phyloP scores from a whole-genome alignment of 2,888 invertebrate species.

The Chaetogeoica ovagalla region DNA sequence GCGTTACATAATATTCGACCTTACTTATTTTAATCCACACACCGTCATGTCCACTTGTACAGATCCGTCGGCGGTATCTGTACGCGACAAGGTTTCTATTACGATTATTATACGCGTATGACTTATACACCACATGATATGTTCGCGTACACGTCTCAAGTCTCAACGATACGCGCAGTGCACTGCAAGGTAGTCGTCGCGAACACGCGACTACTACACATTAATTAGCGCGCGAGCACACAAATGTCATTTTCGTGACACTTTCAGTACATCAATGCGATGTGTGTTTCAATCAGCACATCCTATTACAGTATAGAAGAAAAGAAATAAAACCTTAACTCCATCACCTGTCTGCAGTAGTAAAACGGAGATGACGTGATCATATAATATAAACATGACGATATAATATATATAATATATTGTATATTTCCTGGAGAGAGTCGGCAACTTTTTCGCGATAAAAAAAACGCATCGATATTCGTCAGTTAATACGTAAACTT shows the following conservation, averaged over 20 bases:
- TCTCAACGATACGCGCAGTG: conserved; percentile 8
- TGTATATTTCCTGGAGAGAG: too few relatives aligned
- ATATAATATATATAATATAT: too few relatives aligned
- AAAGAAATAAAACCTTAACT: background rate
- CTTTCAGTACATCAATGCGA: conserved; percentile 39
- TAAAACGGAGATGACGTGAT: background rate
- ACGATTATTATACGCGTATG: too few relatives aligned
- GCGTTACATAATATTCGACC: too few relatives aligned
- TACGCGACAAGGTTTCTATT: too few relatives aligned
- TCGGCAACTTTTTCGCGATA: too few relatives aligned
- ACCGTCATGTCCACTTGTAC: too few relatives aligned
- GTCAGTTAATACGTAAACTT: too few relatives aligned
- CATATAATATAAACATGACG: background rate
- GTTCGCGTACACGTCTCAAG: conserved; percentile 17
- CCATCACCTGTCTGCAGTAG: background rate
- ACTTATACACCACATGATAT: conserved; percentile 1
- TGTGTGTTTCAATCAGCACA: conserved; percentile 28
- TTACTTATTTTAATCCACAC: too few relatives aligned
- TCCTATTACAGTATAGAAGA: conserved; percentile 41
- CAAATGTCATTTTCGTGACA: conserved; percentile 36
- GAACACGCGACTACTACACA: conserved; percentile 6
- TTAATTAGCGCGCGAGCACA: background rate
- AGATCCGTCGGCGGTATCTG: too few relatives aligned
- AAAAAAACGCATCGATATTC: too few relatives aligned
- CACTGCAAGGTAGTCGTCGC: conserved; percentile 38